These are phyloP conservation scores for Nipponacmea schrenckii DNA, from an alignment of 2,888 invertebrate genomes.

Conservation along the genomic window DNA sequence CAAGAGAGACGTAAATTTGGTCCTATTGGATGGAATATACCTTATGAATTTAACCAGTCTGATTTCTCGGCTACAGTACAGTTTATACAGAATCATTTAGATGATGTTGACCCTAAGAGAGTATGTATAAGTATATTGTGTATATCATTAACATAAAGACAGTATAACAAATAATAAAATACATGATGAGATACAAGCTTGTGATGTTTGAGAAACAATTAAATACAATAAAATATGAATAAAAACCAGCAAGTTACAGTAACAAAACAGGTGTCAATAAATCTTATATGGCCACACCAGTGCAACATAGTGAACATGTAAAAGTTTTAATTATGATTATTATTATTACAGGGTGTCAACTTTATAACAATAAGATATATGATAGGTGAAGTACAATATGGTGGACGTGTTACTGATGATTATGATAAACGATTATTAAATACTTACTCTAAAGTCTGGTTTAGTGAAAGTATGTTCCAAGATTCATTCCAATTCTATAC, in stretches of 20 bases:
- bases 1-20: slow-evolving; percentile 96
- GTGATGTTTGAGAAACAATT: too few relatives aligned
- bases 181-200: too few relatives aligned
- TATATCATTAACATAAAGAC: not conserved
- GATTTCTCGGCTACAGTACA: slow-evolving; percentile 95
- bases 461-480: slow-evolving; percentile 87
- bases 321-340: too few relatives aligned
- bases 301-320: too few relatives aligned
- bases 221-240: too few relatives aligned
- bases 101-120: slow-evolving; percentile 96
- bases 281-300: too few relatives aligned
- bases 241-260: too few relatives aligned
- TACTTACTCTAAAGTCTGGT: slow-evolving; percentile 92
- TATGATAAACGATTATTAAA: slow-evolving; percentile 93
- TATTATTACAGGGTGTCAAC: slow-evolving; percentile 79
- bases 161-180: too few relatives aligned
- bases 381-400: slow-evolving; percentile 88
- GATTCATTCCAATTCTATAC: slow-evolving; percentile 93
- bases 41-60: slow-evolving; percentile 96
- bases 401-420: slow-evolving; percentile 95
- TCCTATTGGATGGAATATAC: slow-evolving; percentile 95
- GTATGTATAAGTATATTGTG: slow-evolving; percentile 53
- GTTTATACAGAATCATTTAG: slow-evolving; percentile 95
- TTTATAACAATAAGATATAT: slow-evolving; percentile 98
- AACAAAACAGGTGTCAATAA: too few relatives aligned